Conservation (phyloP, 2,888 invertebrate species). For the Dione juno region DNA sequence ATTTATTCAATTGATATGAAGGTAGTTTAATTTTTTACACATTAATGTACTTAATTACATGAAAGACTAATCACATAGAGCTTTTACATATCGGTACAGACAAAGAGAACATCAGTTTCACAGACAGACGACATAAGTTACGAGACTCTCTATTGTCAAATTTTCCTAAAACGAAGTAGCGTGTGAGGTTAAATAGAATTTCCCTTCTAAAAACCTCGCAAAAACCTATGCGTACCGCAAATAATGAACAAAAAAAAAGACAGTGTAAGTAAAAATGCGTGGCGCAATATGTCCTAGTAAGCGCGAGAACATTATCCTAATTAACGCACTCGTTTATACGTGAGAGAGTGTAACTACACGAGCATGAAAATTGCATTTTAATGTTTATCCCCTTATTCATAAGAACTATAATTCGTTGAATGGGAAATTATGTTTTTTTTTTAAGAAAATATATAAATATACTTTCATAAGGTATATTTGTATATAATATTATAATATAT, state of each 20-base stretch:
- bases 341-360: conserved; percentile 27
- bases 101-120: background rate
- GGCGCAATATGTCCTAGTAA: conserved; percentile 44
- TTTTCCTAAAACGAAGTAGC: conserved; percentile 16
- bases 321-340: conserved; percentile 36
- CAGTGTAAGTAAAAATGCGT: conserved; percentile 40
- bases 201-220: conserved; percentile 30
- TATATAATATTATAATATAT: conserved; percentile 28
- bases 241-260: conserved; percentile 41
- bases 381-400: background rate
- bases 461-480: conserved; percentile 17
- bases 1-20: no score
- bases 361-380: conserved; percentile 15
- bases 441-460: background rate
- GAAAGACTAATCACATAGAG: background rate
- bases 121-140: background rate
- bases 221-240: conserved; percentile 39
- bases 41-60: background rate
- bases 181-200: conserved; percentile 27
- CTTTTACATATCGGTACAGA: background rate
- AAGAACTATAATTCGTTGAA: conserved; percentile 24
- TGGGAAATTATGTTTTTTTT: background rate
- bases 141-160: conserved; percentile 2
- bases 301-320: conserved; percentile 48
- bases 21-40: background rate